Evolutionary conservation across 2,888 invertebrate species (phyloP), one percentile per base, ranked within the genome.

Genomic region (Tetragonisca angustula): DNA sequence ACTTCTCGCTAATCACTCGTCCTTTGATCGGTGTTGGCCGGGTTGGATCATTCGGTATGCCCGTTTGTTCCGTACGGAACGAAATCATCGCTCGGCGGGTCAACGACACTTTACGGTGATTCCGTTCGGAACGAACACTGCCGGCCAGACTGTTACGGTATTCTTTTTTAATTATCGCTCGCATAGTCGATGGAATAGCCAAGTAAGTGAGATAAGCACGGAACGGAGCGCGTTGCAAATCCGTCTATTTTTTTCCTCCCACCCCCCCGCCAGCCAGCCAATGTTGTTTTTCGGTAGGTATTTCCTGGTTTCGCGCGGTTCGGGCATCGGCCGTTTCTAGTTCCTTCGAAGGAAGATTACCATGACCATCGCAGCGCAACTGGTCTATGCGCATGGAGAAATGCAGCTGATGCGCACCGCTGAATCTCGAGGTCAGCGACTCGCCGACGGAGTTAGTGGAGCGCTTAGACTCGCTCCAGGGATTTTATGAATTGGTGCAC

Each of bases 351-450:
- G 90, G 90, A 92, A 90, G 90, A 92, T 92, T 92, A 92, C 92
- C 92, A 91, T 91, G 91, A 91, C 85, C 91, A 91, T 89, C 89
- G 90, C 87, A 83, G 90, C 90, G 89, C 90, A 91, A 92, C 91
- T 88, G 84, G 89, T 88, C 88, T 90, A 91, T 86, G 88, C 86
- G 86, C 88, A 89, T 75, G 89, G 91, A 91, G 92, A 91, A 92
- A 91, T 91, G 91, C 90, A 91, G 91, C 89, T 92, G 93, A 94
- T 94, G 93, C 94, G 93, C 94, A 93, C 94, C 93, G 94, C 92
- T 94, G 94, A 93, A 91, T 92, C 92, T 91, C 91, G 94, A 93
- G 94, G 94, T 94, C 94, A 94, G 93, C 94, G 94, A 94, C 94
- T 94, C 92, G 91, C 87, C 90, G 91, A 87, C 84, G 90, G 91